Conservation (phyloP, 2,888 invertebrate species). For the Lacanobia wlatinum region DNA sequence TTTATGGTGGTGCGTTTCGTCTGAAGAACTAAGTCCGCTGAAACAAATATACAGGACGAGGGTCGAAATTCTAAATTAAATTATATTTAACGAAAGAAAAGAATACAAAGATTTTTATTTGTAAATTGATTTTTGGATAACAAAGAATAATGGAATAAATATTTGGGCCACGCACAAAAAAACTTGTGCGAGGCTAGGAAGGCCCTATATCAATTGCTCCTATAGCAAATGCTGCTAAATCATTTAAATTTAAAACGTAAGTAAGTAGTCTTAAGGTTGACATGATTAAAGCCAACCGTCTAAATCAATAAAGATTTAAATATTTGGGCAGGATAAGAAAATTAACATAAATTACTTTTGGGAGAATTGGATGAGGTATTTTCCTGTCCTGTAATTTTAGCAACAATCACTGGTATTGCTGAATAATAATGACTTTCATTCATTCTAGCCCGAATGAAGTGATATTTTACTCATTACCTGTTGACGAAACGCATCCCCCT, state of each 20-base stretch:
- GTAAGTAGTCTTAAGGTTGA: background rate
- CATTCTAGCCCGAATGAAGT: background rate
- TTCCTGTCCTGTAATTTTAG: background rate
- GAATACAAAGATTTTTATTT: background rate
- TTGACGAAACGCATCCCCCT: constrained; percentile 45
- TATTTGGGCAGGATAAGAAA: background rate
- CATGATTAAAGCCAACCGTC: background rate
- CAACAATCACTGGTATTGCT: background rate
- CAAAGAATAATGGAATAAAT: too few relatives aligned
- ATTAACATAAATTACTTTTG: background rate
- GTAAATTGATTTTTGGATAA: too few relatives aligned
- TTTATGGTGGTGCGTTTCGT: constrained; percentile 53
- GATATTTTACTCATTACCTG: background rate
- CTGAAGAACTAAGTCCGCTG: background rate
- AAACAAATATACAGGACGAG: background rate
- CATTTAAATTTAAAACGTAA: too few relatives aligned
- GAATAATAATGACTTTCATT: background rate
- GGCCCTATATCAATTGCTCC: too few relatives aligned
- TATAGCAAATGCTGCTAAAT: too few relatives aligned
- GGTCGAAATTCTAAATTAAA: background rate
- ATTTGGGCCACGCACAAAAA: too few relatives aligned
- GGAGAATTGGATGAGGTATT: background rate
- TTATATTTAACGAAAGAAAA: background rate
- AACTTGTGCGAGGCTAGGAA: too few relatives aligned
- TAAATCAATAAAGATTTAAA: background rate